Evolutionary conservation across 2,888 invertebrate genomes (phyloP).

Genomic region (Hyposoter didymator): DNA sequence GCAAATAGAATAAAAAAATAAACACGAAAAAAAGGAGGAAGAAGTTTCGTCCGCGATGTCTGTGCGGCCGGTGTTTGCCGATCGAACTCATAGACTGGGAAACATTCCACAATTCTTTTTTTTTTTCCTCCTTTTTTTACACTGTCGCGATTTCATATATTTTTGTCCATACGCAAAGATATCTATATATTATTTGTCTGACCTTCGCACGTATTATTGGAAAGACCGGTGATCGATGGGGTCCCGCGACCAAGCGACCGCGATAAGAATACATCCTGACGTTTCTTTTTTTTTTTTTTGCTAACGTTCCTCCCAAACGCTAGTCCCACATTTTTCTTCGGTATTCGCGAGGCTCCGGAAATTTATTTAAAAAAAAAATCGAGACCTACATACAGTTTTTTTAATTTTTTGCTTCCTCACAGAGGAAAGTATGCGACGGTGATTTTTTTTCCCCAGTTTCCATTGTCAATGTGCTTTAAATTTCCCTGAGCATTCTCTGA

Average conservation of each 20-base stretch:
- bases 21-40: neutral
- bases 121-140: constrained; percentile 19
- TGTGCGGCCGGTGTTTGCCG: constrained; percentile 35
- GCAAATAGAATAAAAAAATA: constrained; percentile 69
- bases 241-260: constrained; percentile 56
- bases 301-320: constrained; percentile 8
- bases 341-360: neutral
- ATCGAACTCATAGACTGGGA: constrained; percentile 37
- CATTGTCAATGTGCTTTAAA: no score
- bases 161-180: constrained; percentile 5
- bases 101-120: constrained; percentile 45
- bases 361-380: neutral
- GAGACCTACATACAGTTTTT: neutral
- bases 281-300: constrained; percentile 24
- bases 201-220: constrained; percentile 63
- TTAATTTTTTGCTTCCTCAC: no score
- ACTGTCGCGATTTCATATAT: constrained; percentile 40
- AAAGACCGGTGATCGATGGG: constrained; percentile 60
- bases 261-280: constrained; percentile 59
- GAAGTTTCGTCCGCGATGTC: constrained; percentile 11
- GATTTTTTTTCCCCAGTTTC: no score
- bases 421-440: no score
- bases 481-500: no score
- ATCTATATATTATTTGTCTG: constrained; percentile 54
- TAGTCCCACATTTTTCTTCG: neutral